A percentile compares a stretch with the other conserved stretches of the same genome.
These are phyloP conservation scores for Sternotherus odoratus DNA, from an alignment of 2,797 vertebrate species.

Conservation along the genomic window DNA sequence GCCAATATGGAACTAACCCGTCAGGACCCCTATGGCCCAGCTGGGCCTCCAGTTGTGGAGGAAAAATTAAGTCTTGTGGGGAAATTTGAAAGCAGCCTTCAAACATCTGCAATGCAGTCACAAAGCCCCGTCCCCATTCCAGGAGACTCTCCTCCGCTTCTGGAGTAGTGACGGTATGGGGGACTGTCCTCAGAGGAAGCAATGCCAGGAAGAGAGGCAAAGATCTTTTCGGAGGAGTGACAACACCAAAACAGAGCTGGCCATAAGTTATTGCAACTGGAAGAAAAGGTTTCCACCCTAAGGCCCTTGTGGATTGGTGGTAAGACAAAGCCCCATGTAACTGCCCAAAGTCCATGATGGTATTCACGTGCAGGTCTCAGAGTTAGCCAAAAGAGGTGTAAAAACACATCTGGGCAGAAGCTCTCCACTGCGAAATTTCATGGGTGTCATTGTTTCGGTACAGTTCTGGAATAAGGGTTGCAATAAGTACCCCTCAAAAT, in stretches of 20 bases:
- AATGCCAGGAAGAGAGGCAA: background rate
- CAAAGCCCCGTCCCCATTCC: background rate
- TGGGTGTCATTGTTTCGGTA: background rate
- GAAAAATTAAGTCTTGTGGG: background rate
- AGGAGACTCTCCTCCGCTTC: no score
- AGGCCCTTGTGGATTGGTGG: background rate
- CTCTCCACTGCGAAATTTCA: background rate
- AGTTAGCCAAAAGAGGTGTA: background rate
- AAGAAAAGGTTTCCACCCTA: background rate
- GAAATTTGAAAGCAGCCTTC: background rate
- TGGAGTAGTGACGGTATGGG: no score
- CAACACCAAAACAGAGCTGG: background rate
- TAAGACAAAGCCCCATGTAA: background rate
- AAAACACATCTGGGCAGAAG: background rate
- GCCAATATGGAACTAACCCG: background rate
- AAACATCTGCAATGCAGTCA: background rate
- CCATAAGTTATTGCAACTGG: background rate
- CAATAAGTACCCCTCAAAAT: background rate
- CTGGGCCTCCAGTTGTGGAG: background rate
- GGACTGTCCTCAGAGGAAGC: background rate
- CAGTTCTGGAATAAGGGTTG: background rate
- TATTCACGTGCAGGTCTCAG: background rate
- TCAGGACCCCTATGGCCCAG: background rate
- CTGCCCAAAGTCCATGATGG: background rate
- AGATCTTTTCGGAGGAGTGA: background rate